A percentile compares a stretch with the other conserved stretches of the same genome.
Conservation (phyloP, 2,888 invertebrate species). For the Drosophila formosana region DNA sequence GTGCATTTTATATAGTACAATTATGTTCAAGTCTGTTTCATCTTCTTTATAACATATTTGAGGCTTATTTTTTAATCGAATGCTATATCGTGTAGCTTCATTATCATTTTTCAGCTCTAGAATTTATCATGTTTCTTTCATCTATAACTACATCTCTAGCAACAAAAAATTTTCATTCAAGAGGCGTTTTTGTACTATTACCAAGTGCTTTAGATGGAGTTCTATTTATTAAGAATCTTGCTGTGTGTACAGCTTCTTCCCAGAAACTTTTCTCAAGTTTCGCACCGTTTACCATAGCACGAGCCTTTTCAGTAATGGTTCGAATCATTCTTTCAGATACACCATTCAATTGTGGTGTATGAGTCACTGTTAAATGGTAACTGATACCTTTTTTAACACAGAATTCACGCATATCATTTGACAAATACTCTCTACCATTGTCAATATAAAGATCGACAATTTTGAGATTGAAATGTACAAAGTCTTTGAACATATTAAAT, state of each 20-base stretch:
- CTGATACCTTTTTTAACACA: neutral
- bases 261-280: neutral
- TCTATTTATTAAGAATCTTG: slow-evolving; percentile 8
- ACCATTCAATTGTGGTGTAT: slow-evolving; percentile 10
- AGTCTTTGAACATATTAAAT: neutral
- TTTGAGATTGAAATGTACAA: neutral
- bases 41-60: no score
- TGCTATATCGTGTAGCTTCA: no score
- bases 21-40: no score
- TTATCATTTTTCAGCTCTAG: no score
- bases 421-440: neutral
- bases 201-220: slow-evolving; percentile 1
- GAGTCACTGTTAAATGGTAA: slow-evolving; percentile 9
- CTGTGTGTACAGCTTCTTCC: slow-evolving; percentile 2
- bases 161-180: no score
- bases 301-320: slow-evolving; percentile 6
- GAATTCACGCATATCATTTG: slow-evolving; percentile 4
- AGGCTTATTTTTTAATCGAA: no score
- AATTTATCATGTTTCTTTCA: no score
- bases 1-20: no score
- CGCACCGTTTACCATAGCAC: slow-evolving; percentile 7
- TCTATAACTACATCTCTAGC: no score
- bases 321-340: slow-evolving; percentile 2
- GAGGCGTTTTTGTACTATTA: no score
- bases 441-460: neutral